Percentiles rank a stretch among this genome's conserved stretches.
Conservation (phyloP, 35 echinoderm and acorn worm species). For the Eucidaris tribuloides region DNA sequence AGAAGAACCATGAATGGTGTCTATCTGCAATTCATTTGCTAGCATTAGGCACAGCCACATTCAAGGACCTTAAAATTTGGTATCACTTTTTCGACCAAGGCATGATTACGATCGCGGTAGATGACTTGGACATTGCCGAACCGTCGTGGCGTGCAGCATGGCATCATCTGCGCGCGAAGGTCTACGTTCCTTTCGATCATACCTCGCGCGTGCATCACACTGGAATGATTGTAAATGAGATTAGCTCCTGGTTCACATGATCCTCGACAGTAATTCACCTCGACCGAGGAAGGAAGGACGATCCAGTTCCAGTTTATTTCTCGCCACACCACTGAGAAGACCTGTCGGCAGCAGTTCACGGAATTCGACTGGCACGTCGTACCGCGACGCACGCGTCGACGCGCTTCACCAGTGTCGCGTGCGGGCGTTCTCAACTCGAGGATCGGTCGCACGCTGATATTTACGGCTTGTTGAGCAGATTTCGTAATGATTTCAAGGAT, state of each 20-base stretch:
- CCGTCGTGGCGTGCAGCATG: conserved; percentile 1
- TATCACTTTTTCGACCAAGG: background rate
- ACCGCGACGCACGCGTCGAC: conserved; percentile 6
- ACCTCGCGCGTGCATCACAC: background rate
- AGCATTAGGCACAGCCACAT: background rate
- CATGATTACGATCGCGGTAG: background rate
- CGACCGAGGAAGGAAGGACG: background rate
- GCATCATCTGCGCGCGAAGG: background rate
- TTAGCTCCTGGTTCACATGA: background rate
- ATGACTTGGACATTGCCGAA: background rate
- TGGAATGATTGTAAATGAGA: conserved; percentile 15
- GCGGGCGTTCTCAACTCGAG: background rate
- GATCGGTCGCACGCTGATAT: background rate
- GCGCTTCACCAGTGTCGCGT: background rate
- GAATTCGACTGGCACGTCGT: background rate
- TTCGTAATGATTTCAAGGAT: background rate
- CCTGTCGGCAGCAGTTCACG: background rate
- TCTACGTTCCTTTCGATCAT: background rate
- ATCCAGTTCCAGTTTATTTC: conserved; percentile 5
- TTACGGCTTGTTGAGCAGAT: background rate
- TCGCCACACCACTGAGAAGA: background rate
- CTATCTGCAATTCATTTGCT: background rate
- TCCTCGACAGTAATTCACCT: conserved; percentile 9
- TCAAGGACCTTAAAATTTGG: background rate
- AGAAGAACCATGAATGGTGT: background rate